Conservation (phyloP, 2,113 vertebrate species). For the Aplodontia rufa region DNA sequence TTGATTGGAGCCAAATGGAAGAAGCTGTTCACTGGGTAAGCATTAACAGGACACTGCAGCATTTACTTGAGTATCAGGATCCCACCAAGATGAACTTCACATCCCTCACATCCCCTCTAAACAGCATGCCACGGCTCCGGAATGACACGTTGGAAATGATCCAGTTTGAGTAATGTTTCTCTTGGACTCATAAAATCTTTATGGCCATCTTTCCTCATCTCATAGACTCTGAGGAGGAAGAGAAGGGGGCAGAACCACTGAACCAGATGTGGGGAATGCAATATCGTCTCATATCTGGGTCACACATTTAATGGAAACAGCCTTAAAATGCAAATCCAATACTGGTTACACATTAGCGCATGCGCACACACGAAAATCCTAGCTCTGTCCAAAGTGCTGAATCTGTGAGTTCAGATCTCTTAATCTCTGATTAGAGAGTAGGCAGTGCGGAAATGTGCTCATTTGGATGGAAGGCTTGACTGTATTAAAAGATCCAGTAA, state of each 20-base stretch:
- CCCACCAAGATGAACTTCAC: constrained; percentile 9
- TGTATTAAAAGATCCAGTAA: constrained; percentile 5
- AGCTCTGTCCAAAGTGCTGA: constrained; percentile 72
- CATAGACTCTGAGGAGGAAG: constrained; percentile 42
- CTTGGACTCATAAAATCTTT: constrained; percentile 77
- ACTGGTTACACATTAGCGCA: neutral
- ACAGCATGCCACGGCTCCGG: constrained; percentile 33
- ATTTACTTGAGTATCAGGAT: constrained; percentile 49
- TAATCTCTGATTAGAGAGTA: constrained; percentile 56
- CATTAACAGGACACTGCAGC: constrained; percentile 15
- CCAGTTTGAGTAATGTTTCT: constrained; percentile 73
- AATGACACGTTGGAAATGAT: constrained; percentile 69
- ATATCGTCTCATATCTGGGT: constrained; percentile 53
- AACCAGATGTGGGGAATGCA: constrained; percentile 19
- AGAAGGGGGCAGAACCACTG: constrained; percentile 27
- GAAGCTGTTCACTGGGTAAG: constrained; percentile 28
- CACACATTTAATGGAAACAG: constrained; percentile 61
- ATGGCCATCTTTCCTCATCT: constrained; percentile 66
- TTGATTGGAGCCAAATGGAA: constrained; percentile 47
- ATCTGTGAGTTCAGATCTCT: constrained; percentile 6
- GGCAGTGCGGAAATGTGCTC: constrained; percentile 44
- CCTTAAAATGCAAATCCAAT: constrained; percentile 58
- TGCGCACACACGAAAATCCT: neutral
- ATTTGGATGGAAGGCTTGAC: neutral
- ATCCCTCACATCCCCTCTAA: constrained; percentile 59